Percentiles rank a stretch among this genome's conserved stretches.
These are phyloP conservation scores for Kuschelorhynchus macadamiae DNA, from an alignment of 2,888 invertebrate genomes.

Conservation along the genomic window DNA sequence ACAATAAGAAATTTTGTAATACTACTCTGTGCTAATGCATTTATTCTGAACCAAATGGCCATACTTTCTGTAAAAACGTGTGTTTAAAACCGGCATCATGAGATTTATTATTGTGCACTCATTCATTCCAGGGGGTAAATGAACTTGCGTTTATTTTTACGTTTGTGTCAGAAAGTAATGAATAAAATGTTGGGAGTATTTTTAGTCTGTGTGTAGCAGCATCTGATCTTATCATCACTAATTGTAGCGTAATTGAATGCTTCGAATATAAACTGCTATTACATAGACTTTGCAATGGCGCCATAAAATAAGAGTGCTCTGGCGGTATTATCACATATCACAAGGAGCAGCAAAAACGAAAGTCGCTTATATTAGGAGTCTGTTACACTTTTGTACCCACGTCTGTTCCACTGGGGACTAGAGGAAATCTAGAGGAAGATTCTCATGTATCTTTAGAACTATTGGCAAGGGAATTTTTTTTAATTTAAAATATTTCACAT, in stretches of 20 bases:
- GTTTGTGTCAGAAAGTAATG: constrained; percentile 20
- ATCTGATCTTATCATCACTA: background rate
- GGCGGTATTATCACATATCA: no score
- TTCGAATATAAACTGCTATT: no score
- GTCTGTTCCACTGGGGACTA: no score
- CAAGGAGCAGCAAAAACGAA: no score
- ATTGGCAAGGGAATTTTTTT: no score
- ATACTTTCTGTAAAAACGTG: constrained; percentile 23
- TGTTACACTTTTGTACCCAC: no score
- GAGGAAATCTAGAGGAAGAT: no score
- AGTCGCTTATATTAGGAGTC: no score
- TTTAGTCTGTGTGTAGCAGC: constrained; percentile 48
- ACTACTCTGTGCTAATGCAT: background rate
- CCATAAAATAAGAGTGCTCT: no score
- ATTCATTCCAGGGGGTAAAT: constrained; percentile 19
- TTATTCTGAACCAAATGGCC: constrained; percentile 17
- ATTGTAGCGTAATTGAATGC: background rate
- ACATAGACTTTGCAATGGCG: no score
- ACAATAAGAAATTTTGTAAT: background rate
- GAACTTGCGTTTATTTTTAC: constrained; percentile 30
- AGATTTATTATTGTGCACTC: constrained; percentile 25
- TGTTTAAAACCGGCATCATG: constrained; percentile 1
- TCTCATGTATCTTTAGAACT: no score
- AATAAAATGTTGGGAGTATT: constrained; percentile 50
- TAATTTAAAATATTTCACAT: no score